These are phyloP conservation scores for Dysmachus trigonus DNA, from an alignment of 2,888 invertebrate species.

Conservation along the genomic window DNA sequence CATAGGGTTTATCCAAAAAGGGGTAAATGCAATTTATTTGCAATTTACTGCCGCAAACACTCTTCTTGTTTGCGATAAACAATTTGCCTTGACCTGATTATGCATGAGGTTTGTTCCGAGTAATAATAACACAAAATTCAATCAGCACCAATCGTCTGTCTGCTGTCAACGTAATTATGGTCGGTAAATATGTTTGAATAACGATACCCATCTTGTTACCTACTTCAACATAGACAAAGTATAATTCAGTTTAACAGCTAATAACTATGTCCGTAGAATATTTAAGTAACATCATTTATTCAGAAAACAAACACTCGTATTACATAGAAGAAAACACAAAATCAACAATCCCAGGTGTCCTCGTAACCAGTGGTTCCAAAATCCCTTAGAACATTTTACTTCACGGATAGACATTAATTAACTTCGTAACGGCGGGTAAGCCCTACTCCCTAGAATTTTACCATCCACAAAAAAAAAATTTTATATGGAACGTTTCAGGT, in stretches of 20 bases:
- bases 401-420: neutral
- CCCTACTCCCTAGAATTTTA: neutral
- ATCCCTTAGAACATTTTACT: neutral
- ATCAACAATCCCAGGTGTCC: neutral
- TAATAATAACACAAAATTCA: neutral
- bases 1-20: neutral
- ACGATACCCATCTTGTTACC: neutral
- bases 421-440: neutral
- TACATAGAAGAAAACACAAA: neutral
- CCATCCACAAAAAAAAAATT: neutral
- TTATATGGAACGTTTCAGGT: neutral
- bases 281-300: neutral
- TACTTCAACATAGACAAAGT: neutral
- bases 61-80: neutral
- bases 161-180: neutral
- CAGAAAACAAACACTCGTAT: neutral
- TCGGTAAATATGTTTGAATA: neutral
- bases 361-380: neutral
- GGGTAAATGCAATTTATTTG: neutral
- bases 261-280: neutral
- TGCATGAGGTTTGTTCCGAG: neutral
- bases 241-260: neutral
- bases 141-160: neutral
- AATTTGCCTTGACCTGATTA: neutral
- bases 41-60: neutral